Base-by-base conservation (phyloP, 2,113 vertebrate genomes). In the Silurus glanis region DNA sequence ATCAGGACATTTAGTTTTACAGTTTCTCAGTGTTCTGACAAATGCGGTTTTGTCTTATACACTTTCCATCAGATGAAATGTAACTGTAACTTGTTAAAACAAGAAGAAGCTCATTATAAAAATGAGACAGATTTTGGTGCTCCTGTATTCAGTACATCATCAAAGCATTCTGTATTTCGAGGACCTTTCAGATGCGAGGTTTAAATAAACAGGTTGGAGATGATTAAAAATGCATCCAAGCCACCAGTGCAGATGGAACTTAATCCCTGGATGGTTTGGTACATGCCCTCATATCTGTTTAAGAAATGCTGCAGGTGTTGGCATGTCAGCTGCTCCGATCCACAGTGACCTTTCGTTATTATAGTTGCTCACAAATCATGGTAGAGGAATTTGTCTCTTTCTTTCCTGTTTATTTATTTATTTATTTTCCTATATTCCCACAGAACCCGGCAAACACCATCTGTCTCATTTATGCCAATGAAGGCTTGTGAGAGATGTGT, bases 341-440 rank as follows among this genome's bases (percentile, higher is more conserved):
- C 55, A 37, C 76, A 19, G 5, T 61, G 78, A 61, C 78, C 78
- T 80, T 76, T 45, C 55, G 61, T 80, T 80, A 80, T 80, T 37
- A 28, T 55, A 80, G 55, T 61, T 80, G 47, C 59, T 61, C 56
- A 45, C 25, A 47, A 17, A 23, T 45, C 58, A 23, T 6, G 19
- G 17, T 80, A 45, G 3, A 61, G 17, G 1, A 45, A 13, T 80
- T 80, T 12, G 25, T 56, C 17, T 47, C 21, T 58, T 79, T 78
- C 1, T 78, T 78, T 78, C 0, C 25, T 53, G 51, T 13, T 55
- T 55, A 2, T 62, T 62, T 17, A 17, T 62, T 62, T 17, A 62
- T 62, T 14, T 17, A 62, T 64, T 6, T 56, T 21, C 19, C 37
- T 37, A 12, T 80, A 45, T 19, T 59, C 28, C 45, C 25, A 9